Percentiles rank a stretch among this genome's conserved stretches.
phyloP scores from a whole-genome alignment of 2,888 invertebrate genomes.

The Seira sanloemensis region DNA sequence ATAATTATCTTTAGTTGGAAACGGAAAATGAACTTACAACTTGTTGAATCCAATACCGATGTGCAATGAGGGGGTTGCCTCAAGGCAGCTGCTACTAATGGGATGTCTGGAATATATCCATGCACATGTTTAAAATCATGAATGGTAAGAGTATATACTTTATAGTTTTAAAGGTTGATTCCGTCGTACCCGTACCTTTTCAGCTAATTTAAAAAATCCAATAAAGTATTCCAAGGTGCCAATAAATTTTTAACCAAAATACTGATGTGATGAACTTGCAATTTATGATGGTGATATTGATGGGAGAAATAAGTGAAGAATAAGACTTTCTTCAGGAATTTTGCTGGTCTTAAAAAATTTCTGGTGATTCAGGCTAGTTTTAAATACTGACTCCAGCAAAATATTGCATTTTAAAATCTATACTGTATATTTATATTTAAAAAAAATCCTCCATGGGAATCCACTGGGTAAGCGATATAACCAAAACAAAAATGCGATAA shows the following conservation, averaged over 20 bases:
- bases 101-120: background rate
- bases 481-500: background rate
- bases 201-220: background rate
- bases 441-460: background rate
- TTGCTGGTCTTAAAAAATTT: background rate
- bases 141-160: background rate
- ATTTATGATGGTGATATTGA: background rate
- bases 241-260: background rate
- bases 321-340: background rate
- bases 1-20: no score
- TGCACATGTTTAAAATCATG: background rate
- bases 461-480: background rate
- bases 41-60: background rate
- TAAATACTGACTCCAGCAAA: background rate
- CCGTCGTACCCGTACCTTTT: background rate
- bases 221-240: background rate
- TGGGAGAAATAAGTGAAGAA: no score
- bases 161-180: background rate
- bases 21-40: background rate
- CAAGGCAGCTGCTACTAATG: background rate
- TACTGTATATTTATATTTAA: background rate
- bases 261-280: background rate
- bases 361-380: background rate
- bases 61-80: background rate
- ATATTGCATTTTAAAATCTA: background rate